phyloP scores from a whole-genome alignment of 2,888 invertebrate species.

The Drosophila setosimentum region DNA sequence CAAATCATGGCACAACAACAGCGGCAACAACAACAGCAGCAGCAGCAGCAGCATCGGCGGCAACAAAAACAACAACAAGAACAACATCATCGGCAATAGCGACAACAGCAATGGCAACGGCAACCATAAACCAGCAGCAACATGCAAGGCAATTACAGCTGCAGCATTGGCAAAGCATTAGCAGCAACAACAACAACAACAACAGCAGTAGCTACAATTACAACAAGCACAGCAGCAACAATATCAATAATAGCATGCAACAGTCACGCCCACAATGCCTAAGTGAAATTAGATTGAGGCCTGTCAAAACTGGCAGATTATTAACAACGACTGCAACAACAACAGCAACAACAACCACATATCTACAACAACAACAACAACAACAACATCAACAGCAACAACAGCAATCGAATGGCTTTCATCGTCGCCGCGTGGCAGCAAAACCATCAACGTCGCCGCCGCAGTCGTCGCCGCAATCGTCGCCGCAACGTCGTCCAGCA shows the following conservation, averaged over 20 bases:
- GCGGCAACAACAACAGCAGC: conserved; percentile 50
- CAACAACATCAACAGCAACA: conserved; percentile 27
- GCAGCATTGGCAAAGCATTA: conserved; percentile 46
- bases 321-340: conserved; percentile 39
- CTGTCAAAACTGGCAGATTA: conserved; percentile 40
- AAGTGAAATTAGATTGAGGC: conserved; percentile 60
- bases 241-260: conserved; percentile 33
- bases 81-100: conserved; percentile 43
- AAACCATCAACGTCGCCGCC: conserved; percentile 24
- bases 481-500: conserved; percentile 41
- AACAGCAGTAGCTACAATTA: conserved; percentile 42
- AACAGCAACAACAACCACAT: conserved; percentile 26
- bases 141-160: conserved; percentile 32
- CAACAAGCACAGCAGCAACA: conserved; percentile 47
- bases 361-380: conserved; percentile 32
- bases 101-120: conserved; percentile 57
- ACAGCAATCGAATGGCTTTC: conserved; percentile 38
- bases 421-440: conserved; percentile 42
- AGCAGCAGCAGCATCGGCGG: conserved; percentile 20
- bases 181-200: conserved; percentile 29
- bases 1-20: conserved; percentile 79
- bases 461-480: conserved; percentile 31
- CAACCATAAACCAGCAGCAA: conserved; percentile 51
- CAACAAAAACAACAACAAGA: conserved; percentile 56
- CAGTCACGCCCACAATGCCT: conserved; percentile 52